A percentile compares a stretch with the other conserved stretches of the same genome.
These are phyloP conservation scores for Labeo rohita DNA, from an alignment of 2,113 vertebrate genomes.

Conservation along the genomic window DNA sequence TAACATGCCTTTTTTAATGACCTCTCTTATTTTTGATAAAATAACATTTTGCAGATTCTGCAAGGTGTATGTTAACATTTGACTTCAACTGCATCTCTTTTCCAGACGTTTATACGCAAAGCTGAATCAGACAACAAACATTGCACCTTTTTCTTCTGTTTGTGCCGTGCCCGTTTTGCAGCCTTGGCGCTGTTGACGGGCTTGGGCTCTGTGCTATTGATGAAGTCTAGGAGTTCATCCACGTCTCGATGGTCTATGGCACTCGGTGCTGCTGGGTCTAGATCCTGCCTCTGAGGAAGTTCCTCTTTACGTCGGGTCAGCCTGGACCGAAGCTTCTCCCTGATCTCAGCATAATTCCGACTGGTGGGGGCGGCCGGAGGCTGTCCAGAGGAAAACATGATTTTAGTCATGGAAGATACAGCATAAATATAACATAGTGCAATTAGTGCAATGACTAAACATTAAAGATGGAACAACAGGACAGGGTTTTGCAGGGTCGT, in stretches of 20 bases:
- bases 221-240: slow-evolving; percentile 94
- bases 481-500: background rate
- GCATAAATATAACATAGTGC: slow-evolving; percentile 13
- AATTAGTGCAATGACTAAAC: background rate
- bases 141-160: slow-evolving; percentile 97
- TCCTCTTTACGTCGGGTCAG: slow-evolving; percentile 97
- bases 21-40: no score
- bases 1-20: no score
- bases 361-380: slow-evolving; percentile 96
- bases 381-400: slow-evolving; percentile 69
- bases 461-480: background rate
- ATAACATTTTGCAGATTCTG: no score
- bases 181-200: slow-evolving; percentile 96
- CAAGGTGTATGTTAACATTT: no score
- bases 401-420: background rate
- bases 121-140: background rate
- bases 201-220: slow-evolving; percentile 96
- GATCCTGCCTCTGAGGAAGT: slow-evolving; percentile 87
- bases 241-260: slow-evolving; percentile 91
- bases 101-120: background rate
- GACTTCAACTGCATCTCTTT: no score
- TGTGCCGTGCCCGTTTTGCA: slow-evolving; percentile 95
- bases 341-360: slow-evolving; percentile 97
- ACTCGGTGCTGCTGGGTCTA: slow-evolving; percentile 79
- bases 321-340: slow-evolving; percentile 94